Evolutionary conservation across 1,140 invertebrate species (phyloP).

Genomic region (Conus ventricosus): DNA sequence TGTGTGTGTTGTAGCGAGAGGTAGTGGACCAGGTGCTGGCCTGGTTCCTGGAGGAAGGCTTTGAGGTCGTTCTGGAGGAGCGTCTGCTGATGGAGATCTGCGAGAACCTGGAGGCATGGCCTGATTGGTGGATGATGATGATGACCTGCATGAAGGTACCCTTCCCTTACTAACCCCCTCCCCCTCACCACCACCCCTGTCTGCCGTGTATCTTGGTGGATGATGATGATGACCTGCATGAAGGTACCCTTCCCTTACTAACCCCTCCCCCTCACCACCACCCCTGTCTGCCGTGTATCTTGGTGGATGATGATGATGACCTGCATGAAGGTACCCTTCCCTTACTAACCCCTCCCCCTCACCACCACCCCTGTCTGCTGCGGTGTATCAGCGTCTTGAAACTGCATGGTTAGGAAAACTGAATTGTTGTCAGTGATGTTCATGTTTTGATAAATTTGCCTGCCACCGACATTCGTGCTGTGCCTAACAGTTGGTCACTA

Average conservation of each 20-base stretch:
- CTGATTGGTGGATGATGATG: background rate
- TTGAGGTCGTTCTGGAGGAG: slow-evolving; percentile 15
- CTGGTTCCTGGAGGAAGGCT: slow-evolving; percentile 12
- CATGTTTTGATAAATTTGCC: too few species aligned
- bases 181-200: background rate
- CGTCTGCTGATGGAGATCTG: slow-evolving; percentile 5
- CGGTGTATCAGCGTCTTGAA: too few species aligned
- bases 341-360: background rate
- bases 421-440: too few species aligned
- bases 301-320: background rate
- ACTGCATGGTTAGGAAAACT: too few species aligned
- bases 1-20: slow-evolving; percentile 9
- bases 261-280: background rate
- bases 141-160: slow-evolving; percentile 25
- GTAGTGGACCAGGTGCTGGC: background rate
- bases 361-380: background rate
- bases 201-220: background rate
- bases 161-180: background rate
- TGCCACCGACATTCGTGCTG: too few species aligned
- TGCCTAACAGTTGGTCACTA: too few species aligned
- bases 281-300: background rate
- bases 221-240: background rate
- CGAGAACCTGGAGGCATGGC: slow-evolving; percentile 16
- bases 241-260: background rate
- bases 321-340: slow-evolving; percentile 21